Evolutionary conservation across 2,797 vertebrate genomes (phyloP), one percentile per base, ranked within the genome.

Genomic region (Cossypha niveicapilla): DNA sequence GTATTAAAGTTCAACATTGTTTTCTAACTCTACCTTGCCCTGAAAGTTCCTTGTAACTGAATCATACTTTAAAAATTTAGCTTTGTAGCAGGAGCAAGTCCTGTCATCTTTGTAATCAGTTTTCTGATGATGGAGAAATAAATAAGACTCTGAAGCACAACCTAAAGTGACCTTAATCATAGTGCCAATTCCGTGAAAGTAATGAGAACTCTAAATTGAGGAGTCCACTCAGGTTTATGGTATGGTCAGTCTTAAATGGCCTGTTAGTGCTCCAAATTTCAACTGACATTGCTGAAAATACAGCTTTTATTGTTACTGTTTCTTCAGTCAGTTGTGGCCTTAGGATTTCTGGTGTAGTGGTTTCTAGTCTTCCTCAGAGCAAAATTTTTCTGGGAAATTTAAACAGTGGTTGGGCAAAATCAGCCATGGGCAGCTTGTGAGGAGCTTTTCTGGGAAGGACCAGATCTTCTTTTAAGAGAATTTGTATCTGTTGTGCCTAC

Each of bases 351-450:
- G 35, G 30, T 78, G 2, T n/a, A 12, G 23, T 54, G 21, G 28
- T 95, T 93, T 77, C 47, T 72, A 30, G 10, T 57, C 35, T 93
- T 24, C n/a, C 35, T 75, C 25, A 7, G 34, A 76, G 22, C 34
- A 61, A 71, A 75, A 22, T 18, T 41, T 81, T 86, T 72, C 45
- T 68, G 37, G 9, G 13, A 79, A 27, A 16, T 68, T 47, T 11
- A 73, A 27, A 34, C n/a, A 5, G 4, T 0, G 0, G 3, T 28
- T 81, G 60, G 37, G 51, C 28, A 79, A 65, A 81, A 66, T 23
- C 37, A 70, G 10, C 45, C 30, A 1, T 25, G 30, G 27, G 19
- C 15, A 37, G 18, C 34, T 76, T 53, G 13, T 42, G 48, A 79
- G 70, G 24, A 71, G 9, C 18, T n/a, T 41, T 39, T 44, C 28